phyloP scores from a whole-genome alignment of 2,797 vertebrate species.

The Rhinatrema bivittatum region DNA sequence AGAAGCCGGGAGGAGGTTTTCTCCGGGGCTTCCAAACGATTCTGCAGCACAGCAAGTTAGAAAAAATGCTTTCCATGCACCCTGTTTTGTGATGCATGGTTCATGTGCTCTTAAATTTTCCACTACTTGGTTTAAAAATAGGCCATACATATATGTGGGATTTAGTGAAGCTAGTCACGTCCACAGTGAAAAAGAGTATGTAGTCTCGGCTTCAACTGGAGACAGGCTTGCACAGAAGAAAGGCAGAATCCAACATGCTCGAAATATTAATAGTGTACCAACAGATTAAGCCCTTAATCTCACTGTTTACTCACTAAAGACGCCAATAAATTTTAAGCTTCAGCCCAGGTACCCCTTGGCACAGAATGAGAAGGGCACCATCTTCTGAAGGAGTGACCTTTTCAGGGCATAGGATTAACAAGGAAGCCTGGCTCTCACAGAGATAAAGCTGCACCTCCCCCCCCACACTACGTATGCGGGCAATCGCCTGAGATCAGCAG shows the following conservation, averaged over 20 bases:
- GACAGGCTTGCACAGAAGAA: conserved; percentile 5
- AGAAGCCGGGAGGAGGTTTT: too few relatives aligned
- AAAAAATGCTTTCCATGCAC: conserved; percentile 38
- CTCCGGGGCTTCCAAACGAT: too few relatives aligned
- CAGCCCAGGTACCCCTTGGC: neutral
- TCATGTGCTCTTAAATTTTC: conserved; percentile 41
- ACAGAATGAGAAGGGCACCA: conserved; percentile 9
- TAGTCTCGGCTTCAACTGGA: conserved; percentile 7
- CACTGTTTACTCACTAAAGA: neutral
- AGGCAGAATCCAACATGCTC: neutral
- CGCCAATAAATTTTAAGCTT: conserved; percentile 10
- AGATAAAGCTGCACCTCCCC: conserved; percentile 70
- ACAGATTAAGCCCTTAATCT: conserved; percentile 2
- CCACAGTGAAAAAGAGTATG: conserved; percentile 17
- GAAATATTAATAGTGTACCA: conserved; percentile 4
- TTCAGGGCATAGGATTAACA: conserved; percentile 35
- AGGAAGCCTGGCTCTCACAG: conserved; percentile 44
- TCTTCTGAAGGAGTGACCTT: conserved; percentile 19
- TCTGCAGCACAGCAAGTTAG: too few relatives aligned
- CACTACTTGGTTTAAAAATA: conserved; percentile 56
- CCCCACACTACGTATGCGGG: conserved; percentile 60
- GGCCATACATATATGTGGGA: conserved; percentile 31
- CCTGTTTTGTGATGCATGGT: too few relatives aligned
- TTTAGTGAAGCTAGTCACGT: conserved; percentile 40
- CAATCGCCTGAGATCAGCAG: conserved; percentile 69